Percentiles rank a stretch among this genome's conserved stretches.
phyloP scores from a whole-genome alignment of 2,113 vertebrate genomes.

The Varanus komodoensis region DNA sequence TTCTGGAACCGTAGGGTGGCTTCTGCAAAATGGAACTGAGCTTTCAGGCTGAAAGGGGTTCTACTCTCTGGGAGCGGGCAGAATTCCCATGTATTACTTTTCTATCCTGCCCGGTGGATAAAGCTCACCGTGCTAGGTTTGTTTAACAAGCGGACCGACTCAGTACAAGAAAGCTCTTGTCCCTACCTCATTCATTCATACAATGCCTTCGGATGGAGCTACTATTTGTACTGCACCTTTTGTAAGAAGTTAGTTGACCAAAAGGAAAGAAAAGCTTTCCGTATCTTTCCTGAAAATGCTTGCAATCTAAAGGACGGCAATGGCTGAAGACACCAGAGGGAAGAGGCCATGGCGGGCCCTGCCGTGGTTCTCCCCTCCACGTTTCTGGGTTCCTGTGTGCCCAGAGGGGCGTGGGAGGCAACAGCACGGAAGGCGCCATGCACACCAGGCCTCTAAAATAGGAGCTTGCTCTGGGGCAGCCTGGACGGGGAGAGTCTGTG shows the following conservation, averaged over 20 bases:
- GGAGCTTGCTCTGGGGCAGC: not conserved
- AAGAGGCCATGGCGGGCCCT: not conserved
- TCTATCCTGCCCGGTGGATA: too few relatives aligned
- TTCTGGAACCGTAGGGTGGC: too few relatives aligned
- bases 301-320: not conserved
- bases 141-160: not conserved
- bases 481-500: not conserved
- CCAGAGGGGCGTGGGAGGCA: not conserved
- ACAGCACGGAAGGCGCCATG: not conserved
- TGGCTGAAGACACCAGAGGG: not conserved
- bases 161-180: not conserved
- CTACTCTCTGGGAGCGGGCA: too few relatives aligned
- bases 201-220: too few relatives aligned
- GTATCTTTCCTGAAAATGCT: too few relatives aligned
- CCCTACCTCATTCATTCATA: too few relatives aligned
- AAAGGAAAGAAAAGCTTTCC: not conserved
- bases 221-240: too few relatives aligned
- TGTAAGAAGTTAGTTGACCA: not conserved
- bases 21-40: too few relatives aligned
- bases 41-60: too few relatives aligned
- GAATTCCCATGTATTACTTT: too few relatives aligned
- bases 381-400: not conserved
- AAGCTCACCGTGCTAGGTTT: too few relatives aligned
- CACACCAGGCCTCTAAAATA: not conserved
- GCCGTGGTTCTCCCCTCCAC: not conserved